Percentiles rank a stretch among this genome's conserved stretches.
Evolutionary conservation across 2,113 vertebrate species (phyloP).

Genomic region (Cavia porcellus): DNA sequence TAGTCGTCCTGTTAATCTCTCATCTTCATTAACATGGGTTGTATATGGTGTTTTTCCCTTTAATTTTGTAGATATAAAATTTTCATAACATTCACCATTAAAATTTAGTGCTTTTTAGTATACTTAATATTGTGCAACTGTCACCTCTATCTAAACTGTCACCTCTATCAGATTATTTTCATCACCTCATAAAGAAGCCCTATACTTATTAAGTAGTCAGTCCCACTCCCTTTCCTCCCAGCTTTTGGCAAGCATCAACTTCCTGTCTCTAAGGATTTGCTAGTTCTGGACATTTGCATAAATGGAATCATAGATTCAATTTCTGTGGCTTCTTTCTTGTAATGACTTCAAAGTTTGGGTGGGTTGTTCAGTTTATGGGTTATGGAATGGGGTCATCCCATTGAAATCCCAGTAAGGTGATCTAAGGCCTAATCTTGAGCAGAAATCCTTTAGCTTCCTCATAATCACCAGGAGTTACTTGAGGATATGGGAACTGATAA

Average conservation of each 20-base stretch:
- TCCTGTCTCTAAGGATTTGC: not conserved
- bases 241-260: not conserved
- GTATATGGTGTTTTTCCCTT: not conserved
- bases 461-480: not conserved
- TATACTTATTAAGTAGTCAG: not conserved
- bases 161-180: not conserved
- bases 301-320: not conserved
- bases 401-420: not conserved
- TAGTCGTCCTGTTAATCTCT: not conserved
- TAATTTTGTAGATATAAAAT: slow-evolving; percentile 21
- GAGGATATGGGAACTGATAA: not conserved
- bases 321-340: not conserved
- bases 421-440: not conserved
- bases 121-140: not conserved
- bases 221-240: not conserved
- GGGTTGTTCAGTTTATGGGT: not conserved
- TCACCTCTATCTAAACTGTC: not conserved
- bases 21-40: not conserved
- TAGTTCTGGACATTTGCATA: not conserved
- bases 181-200: not conserved
- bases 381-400: not conserved
- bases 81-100: not conserved
- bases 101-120: not conserved
- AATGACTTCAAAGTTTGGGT: not conserved
- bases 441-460: not conserved